Conservation (phyloP, 2,113 vertebrate species). For the Elaphurus davidianus region DNA sequence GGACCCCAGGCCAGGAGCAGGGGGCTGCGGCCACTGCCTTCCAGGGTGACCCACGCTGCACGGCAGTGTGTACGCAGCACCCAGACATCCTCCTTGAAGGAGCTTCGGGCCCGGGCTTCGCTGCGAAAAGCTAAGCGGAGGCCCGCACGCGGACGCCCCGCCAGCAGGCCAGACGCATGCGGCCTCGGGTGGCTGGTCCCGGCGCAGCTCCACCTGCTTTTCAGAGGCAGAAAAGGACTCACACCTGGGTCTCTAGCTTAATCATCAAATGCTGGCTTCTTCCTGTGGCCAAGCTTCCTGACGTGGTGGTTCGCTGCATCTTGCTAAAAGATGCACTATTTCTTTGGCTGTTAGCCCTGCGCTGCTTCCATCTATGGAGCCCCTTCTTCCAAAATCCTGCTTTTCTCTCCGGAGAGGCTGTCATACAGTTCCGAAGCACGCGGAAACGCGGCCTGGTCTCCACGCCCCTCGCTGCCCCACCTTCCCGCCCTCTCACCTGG, state of each 20-base stretch:
- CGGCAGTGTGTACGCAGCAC: slow-evolving; percentile 71
- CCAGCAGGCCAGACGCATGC: neutral
- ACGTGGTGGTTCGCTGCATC: slow-evolving; percentile 82
- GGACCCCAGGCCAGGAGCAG: fast-evolving
- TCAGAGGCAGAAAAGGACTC: slow-evolving; percentile 71
- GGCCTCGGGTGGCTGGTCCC: slow-evolving; percentile 33
- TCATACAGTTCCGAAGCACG: slow-evolving; percentile 90
- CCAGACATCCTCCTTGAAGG: slow-evolving; percentile 64
- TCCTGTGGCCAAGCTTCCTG: slow-evolving; percentile 80
- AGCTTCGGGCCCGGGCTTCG: slow-evolving; percentile 37
- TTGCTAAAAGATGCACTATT: slow-evolving; percentile 69
- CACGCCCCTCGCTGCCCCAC: slow-evolving; percentile 86
- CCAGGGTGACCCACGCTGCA: neutral
- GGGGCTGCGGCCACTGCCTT: neutral
- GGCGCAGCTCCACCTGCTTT: slow-evolving; percentile 57
- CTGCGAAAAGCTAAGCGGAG: slow-evolving; percentile 41
- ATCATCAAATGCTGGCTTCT: slow-evolving; percentile 79
- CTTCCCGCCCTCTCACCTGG: neutral
- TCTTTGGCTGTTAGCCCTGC: slow-evolving; percentile 73
- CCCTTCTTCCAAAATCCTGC: slow-evolving; percentile 94
- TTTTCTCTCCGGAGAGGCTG: slow-evolving; percentile 91
- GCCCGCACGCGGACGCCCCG: neutral
- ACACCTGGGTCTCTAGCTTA: slow-evolving; percentile 72
- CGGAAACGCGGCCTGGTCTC: slow-evolving; percentile 94
- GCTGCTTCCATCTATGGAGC: slow-evolving; percentile 91